Percentiles rank a stretch among this genome's conserved stretches.
These are phyloP conservation scores for Megamerina dolium DNA, from an alignment of 2,888 invertebrate species.

Conservation along the genomic window DNA sequence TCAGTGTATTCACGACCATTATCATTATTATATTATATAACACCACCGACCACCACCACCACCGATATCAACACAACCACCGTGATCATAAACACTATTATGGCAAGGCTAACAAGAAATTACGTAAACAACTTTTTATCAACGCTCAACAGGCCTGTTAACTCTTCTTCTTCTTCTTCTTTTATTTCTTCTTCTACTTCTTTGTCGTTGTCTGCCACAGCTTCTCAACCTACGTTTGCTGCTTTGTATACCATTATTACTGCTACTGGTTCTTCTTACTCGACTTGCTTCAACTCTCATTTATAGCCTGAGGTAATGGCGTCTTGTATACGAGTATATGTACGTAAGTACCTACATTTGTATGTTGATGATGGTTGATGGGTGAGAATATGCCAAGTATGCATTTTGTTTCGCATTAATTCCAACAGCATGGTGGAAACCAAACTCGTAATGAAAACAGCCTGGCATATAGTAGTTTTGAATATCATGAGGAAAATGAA, in stretches of 20 bases:
- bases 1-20: neutral
- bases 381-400: too few relatives aligned
- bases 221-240: neutral
- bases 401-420: too few relatives aligned
- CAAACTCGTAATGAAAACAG: too few relatives aligned
- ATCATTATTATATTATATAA: too few relatives aligned
- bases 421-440: too few relatives aligned
- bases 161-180: slow-evolving; percentile 2
- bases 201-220: neutral
- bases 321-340: too few relatives aligned
- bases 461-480: too few relatives aligned
- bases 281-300: too few relatives aligned
- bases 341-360: neutral
- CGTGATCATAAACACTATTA: neutral
- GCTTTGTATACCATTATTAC: neutral
- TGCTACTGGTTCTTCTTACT: neutral
- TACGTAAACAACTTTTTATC: slow-evolving; percentile 12
- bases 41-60: too few relatives aligned
- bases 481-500: too few relatives aligned
- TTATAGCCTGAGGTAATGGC: too few relatives aligned
- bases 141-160: slow-evolving; percentile 16
- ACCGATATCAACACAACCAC: neutral
- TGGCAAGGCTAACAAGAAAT: slow-evolving; percentile 2
- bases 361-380: too few relatives aligned
- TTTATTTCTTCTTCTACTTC: neutral